These are phyloP conservation scores for Rattus norvegicus DNA, from an alignment of 2,113 vertebrate genomes.

Conservation along the genomic window GRCr8 NC_086032.1:21538001-21538500, in stretches of 20 bases:
- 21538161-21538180: background rate
- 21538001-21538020: background rate
- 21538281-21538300: background rate
- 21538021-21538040: background rate
- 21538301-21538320: background rate
- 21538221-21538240: accelerated
- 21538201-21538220: background rate
- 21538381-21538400: background rate
- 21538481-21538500: background rate
- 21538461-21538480: background rate
- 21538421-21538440: background rate
- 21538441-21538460: background rate
- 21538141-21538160: background rate
- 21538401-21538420: background rate
- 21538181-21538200: background rate
- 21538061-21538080: background rate
- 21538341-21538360: background rate
- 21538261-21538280: background rate
- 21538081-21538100: background rate
- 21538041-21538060: background rate
- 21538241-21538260: background rate
- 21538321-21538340: background rate
- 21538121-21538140: background rate
- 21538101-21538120: background rate
- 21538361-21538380: background rate